A percentile compares a stretch with the other conserved stretches of the same genome.
Evolutionary conservation across 2,797 vertebrate genomes (phyloP).

Genomic region (Gambusia yucatana): DNA sequence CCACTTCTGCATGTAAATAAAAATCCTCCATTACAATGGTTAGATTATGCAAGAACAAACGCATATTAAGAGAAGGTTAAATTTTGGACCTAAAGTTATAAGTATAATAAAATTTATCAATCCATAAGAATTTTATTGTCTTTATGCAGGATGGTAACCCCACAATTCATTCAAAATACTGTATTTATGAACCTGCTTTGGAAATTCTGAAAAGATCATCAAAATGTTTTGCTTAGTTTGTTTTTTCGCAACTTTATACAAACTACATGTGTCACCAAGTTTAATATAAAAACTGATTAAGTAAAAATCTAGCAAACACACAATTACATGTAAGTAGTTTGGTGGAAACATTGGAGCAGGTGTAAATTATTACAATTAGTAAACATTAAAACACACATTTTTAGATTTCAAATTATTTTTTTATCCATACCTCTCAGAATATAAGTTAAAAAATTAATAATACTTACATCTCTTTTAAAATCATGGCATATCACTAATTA

Average conservation of each 20-base stretch:
- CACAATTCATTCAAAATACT: background rate
- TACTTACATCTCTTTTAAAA: background rate
- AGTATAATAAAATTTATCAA: background rate
- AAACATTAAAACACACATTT: conserved; percentile 30
- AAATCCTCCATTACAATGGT: background rate
- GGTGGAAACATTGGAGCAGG: conserved; percentile 18
- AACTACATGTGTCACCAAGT: conserved; percentile 15
- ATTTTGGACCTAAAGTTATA: background rate
- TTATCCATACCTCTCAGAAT: conserved; percentile 24
- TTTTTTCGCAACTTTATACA: background rate
- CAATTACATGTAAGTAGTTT: conserved; percentile 21
- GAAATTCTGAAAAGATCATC: background rate
- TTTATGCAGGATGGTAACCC: background rate
- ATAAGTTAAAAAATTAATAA: background rate
- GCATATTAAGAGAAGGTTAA: background rate
- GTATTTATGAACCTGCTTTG: background rate
- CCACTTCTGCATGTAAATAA: background rate
- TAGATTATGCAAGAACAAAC: background rate
- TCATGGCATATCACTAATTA: background rate
- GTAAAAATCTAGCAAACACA: conserved; percentile 19
- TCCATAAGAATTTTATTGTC: background rate
- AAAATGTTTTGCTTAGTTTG: background rate
- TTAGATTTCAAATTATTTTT: conserved; percentile 42
- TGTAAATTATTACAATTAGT: conserved; percentile 22
- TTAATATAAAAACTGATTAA: conserved; percentile 44